A percentile compares a stretch with the other conserved stretches of the same genome.
Evolutionary conservation across 1,140 invertebrate genomes (phyloP).

Genomic region (Lepidurus packardi): DNA sequence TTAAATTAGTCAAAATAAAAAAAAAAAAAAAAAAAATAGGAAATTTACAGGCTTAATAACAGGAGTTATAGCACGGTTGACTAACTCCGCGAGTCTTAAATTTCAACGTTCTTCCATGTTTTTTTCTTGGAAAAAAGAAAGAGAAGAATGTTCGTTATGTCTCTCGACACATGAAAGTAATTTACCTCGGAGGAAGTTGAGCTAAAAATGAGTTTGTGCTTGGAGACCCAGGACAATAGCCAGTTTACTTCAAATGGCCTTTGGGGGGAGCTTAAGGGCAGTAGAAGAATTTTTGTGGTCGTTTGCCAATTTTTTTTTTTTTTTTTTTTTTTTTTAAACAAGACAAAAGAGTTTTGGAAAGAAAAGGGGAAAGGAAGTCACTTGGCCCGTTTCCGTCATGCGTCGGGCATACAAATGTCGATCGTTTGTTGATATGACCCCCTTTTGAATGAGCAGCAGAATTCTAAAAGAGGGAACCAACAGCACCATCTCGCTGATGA

Average conservation of each 20-base stretch:
- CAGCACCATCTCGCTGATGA: background rate
- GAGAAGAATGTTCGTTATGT: slow-evolving; percentile 11
- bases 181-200: background rate
- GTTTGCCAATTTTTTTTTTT: background rate
- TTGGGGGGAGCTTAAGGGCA: background rate
- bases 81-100: no score
- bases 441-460: background rate
- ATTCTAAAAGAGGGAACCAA: background rate
- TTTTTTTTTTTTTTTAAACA: background rate
- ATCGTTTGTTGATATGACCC: slow-evolving; percentile 21
- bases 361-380: no score
- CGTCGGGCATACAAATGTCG: background rate
- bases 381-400: background rate
- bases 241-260: background rate
- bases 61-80: no score
- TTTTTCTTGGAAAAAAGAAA: background rate
- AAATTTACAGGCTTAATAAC: no score
- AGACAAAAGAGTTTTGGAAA: no score
- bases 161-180: slow-evolving; percentile 2
- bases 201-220: background rate
- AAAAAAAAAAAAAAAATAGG: no score
- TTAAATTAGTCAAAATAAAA: no score
- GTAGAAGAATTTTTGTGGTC: background rate
- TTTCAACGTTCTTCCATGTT: no score
- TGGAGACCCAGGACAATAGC: background rate